Evolutionary conservation across 1,140 invertebrate species (phyloP).

Genomic region (Sycophila sp.): DNA sequence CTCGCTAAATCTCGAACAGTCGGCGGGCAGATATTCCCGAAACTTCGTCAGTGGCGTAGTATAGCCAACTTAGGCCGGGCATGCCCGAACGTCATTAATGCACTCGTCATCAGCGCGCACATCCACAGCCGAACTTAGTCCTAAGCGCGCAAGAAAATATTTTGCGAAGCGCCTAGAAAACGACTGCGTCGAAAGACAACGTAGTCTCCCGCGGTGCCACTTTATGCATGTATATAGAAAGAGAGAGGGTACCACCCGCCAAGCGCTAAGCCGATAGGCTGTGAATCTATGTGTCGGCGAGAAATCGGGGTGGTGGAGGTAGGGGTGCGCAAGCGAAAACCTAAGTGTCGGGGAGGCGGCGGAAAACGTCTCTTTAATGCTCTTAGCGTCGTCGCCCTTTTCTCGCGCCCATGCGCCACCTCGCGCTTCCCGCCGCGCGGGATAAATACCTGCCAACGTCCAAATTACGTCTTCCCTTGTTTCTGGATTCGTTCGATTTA

Average conservation of each 20-base stretch:
- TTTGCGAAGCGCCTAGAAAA: slow-evolving; percentile 13
- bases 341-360: slow-evolving; percentile 63
- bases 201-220: not conserved
- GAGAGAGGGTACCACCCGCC: slow-evolving; percentile 54
- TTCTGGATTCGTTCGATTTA: slow-evolving; percentile 27
- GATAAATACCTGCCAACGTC: slow-evolving; percentile 59
- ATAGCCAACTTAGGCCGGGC: not conserved
- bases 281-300: slow-evolving; percentile 62
- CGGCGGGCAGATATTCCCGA: not conserved
- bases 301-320: too few species aligned
- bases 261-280: slow-evolving; percentile 64
- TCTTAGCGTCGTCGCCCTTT: slow-evolving; percentile 58
- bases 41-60: not conserved
- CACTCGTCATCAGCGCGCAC: slow-evolving; percentile 32
- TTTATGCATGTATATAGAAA: slow-evolving; percentile 8
- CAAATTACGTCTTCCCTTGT: slow-evolving; percentile 54
- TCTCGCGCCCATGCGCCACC: slow-evolving; percentile 31
- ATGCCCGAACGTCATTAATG: slow-evolving; percentile 15
- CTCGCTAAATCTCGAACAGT: not conserved
- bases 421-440: slow-evolving; percentile 53
- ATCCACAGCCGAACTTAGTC: slow-evolving; percentile 38
- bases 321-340: slow-evolving; percentile 56
- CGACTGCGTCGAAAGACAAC: too few species aligned
- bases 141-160: slow-evolving; percentile 44
- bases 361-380: slow-evolving; percentile 66